A percentile compares a stretch with the other conserved stretches of the same genome.
These are phyloP conservation scores for Yasuhikotakia modesta DNA, from an alignment of 2,797 vertebrate species.

Conservation along the genomic window DNA sequence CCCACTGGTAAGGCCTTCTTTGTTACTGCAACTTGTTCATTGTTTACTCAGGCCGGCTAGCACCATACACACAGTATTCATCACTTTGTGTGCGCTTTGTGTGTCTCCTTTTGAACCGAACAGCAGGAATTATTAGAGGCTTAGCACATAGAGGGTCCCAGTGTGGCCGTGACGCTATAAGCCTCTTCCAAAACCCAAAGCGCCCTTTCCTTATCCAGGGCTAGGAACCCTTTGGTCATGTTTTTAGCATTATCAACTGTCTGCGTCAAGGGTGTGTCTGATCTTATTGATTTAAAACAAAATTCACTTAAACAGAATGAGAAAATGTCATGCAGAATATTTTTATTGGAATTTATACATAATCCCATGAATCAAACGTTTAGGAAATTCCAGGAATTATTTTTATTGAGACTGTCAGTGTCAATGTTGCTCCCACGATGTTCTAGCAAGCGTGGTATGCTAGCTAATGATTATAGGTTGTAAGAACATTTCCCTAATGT, in stretches of 20 bases:
- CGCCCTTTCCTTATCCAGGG: conserved; percentile 18
- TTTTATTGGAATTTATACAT: too few species aligned
- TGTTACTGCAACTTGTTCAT: conserved; percentile 41
- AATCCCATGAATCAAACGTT: background rate
- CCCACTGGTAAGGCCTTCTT: conserved; percentile 48
- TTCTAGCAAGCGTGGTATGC: background rate
- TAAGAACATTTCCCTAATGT: too few species aligned
- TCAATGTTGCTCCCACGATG: too few species aligned
- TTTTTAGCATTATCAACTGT: background rate
- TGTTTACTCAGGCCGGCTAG: conserved; percentile 51
- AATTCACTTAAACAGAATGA: background rate
- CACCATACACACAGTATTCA: conserved; percentile 66
- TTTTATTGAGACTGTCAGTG: conserved; percentile 3
- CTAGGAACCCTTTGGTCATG: background rate
- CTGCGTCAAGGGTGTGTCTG: conserved; percentile 43
- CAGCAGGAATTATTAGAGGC: conserved; percentile 78
- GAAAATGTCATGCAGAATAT: too few species aligned
- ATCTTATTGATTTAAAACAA: background rate
- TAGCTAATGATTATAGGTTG: too few species aligned
- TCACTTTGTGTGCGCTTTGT: conserved; percentile 72
- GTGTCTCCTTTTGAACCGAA: conserved; percentile 64
- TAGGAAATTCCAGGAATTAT: conserved; percentile 41
- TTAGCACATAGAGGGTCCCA: conserved; percentile 71
- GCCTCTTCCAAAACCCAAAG: conserved; percentile 69
- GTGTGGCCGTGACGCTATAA: conserved; percentile 75